Conservation (phyloP, 2,888 invertebrate genomes). For the Scaptomyza reducta region DNA sequence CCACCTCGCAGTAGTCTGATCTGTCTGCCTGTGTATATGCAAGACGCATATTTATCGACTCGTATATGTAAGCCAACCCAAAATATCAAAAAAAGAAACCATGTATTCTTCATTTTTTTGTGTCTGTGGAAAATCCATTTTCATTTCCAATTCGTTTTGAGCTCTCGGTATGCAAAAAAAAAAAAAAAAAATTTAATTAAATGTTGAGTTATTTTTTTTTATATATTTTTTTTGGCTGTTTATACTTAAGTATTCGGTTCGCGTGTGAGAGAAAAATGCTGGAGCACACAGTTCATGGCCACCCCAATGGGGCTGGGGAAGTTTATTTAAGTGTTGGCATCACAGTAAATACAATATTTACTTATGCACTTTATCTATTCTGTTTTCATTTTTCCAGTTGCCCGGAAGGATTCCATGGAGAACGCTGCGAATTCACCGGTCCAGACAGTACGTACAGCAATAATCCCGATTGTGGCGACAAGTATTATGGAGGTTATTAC, state of each 20-base stretch:
- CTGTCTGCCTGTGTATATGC: conserved; percentile 17
- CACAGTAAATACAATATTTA: conserved; percentile 31
- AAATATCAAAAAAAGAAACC: conserved; percentile 45
- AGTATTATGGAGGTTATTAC: conserved; percentile 84
- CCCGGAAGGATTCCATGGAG: conserved; percentile 82
- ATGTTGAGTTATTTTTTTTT: conserved; percentile 14
- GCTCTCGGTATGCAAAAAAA: conserved; percentile 32
- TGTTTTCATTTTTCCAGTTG: conserved; percentile 79
- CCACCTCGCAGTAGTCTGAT: conserved; percentile 19
- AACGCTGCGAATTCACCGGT: conserved; percentile 82
- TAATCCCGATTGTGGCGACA: conserved; percentile 83
- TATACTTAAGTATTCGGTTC: conserved; percentile 28
- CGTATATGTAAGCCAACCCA: conserved; percentile 41
- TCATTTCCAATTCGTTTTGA: conserved; percentile 36
- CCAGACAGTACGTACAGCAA: conserved; percentile 85
- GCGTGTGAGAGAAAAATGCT: conserved; percentile 19
- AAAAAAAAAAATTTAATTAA: conserved; percentile 36
- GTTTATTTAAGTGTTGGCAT: conserved; percentile 32
- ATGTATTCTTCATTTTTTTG: conserved; percentile 40
- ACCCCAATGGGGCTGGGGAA: conserved; percentile 19
- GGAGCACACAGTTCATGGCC: conserved; percentile 73
- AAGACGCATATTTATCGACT: conserved; percentile 46
- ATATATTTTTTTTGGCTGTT: conserved; percentile 25
- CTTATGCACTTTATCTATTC: conserved; percentile 43
- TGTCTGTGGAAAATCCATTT: conserved; percentile 42